phyloP scores from a whole-genome alignment of 1,140 invertebrate genomes.

The Tribolium madens region DNA sequence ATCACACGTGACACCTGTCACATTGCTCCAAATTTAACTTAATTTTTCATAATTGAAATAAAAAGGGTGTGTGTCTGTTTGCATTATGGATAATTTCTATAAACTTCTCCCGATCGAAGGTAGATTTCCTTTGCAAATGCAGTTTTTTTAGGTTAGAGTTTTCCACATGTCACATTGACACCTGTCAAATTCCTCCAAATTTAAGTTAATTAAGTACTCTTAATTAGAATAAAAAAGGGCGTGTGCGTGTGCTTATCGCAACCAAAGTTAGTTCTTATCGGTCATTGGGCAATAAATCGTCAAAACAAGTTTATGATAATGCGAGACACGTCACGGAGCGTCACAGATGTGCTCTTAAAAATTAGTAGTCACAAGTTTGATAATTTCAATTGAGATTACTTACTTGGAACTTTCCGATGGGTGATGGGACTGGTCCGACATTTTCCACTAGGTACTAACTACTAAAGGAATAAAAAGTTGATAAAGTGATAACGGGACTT shows the following conservation, averaged over 20 bases:
- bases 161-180: background rate
- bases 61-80: too few relatives aligned
- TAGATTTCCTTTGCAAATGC: too few relatives aligned
- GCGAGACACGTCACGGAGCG: background rate
- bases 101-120: too few relatives aligned
- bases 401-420: background rate
- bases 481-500: background rate
- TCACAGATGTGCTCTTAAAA: constrained; percentile 2
- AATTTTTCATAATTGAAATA: too few relatives aligned
- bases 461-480: background rate
- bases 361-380: background rate
- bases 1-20: background rate
- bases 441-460: background rate
- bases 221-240: constrained; percentile 1
- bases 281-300: background rate
- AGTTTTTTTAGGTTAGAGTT: background rate
- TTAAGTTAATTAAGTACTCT: too few relatives aligned
- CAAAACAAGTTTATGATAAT: constrained; percentile 5
- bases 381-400: background rate
- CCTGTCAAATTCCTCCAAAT: background rate
- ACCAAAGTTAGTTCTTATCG: background rate
- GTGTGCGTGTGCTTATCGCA: background rate
- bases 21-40: too few relatives aligned
- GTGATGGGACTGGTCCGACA: background rate
- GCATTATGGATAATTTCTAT: too few relatives aligned